These are phyloP conservation scores for Diplazon laetatorius DNA, from an alignment of 2,888 invertebrate genomes.

Conservation along the genomic window DNA sequence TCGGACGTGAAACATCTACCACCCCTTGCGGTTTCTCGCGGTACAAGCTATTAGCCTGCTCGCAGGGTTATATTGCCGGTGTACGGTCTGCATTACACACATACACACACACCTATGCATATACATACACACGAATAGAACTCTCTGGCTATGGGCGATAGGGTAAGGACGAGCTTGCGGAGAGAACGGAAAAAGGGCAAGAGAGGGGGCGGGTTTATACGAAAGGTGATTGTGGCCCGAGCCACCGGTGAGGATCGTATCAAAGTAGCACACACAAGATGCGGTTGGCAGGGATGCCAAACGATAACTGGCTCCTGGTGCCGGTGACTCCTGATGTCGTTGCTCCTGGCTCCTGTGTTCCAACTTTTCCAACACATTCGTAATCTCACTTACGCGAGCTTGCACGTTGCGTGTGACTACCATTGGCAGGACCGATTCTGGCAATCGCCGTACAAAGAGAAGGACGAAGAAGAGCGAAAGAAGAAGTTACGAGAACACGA, in stretches of 20 bases:
- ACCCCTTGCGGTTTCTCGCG: slow-evolving; percentile 13
- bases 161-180: slow-evolving; percentile 5
- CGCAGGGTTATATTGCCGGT: slow-evolving; percentile 48
- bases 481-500: slow-evolving; percentile 39
- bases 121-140: too few species aligned
- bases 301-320: slow-evolving; percentile 74
- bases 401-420: slow-evolving; percentile 21
- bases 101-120: too few species aligned
- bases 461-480: slow-evolving; percentile 10
- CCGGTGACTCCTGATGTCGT: slow-evolving; percentile 12
- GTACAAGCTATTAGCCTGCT: slow-evolving; percentile 36
- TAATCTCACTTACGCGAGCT: slow-evolving; percentile 40
- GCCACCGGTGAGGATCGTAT: slow-evolving; percentile 60
- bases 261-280: slow-evolving; percentile 69
- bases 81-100: slow-evolving; percentile 20
- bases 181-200: slow-evolving; percentile 30
- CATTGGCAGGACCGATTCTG: slow-evolving; percentile 60
- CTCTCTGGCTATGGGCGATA: slow-evolving; percentile 31
- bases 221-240: slow-evolving; percentile 48
- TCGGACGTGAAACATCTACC: background rate
- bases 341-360: slow-evolving; percentile 46
- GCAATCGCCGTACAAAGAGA: slow-evolving; percentile 62
- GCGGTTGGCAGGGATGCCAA: slow-evolving; percentile 78
- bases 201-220: slow-evolving; percentile 57
- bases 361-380: slow-evolving; percentile 10